Evolutionary conservation across 1,140 invertebrate genomes (phyloP).

Genomic region (Pseudoatta argentina): DNA sequence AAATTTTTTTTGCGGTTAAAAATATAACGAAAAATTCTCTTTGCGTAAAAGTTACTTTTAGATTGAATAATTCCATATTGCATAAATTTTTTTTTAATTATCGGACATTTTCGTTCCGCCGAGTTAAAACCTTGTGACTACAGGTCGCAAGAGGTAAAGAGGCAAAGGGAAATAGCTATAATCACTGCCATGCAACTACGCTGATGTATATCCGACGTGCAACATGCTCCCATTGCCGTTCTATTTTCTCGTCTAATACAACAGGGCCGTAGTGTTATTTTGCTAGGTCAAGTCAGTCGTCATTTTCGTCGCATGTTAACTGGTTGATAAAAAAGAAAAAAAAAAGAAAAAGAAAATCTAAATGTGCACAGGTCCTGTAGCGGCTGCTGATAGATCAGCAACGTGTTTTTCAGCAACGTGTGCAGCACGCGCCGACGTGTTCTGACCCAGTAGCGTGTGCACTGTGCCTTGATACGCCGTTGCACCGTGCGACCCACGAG

Average conservation of each 20-base stretch:
- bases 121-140: slow-evolving; percentile 14
- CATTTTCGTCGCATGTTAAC: slow-evolving; percentile 30
- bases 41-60: neutral
- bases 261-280: slow-evolving; percentile 21
- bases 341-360: neutral
- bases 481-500: slow-evolving; percentile 43
- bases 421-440: slow-evolving; percentile 34
- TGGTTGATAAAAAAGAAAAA: neutral
- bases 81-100: slow-evolving; percentile 27
- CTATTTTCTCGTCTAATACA: slow-evolving; percentile 50
- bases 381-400: slow-evolving; percentile 41
- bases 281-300: neutral
- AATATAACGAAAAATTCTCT: too few relatives aligned
- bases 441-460: slow-evolving; percentile 13
- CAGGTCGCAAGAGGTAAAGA: neutral
- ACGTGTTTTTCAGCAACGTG: slow-evolving; percentile 23
- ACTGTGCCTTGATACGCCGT: slow-evolving; percentile 7
- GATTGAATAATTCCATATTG: slow-evolving; percentile 2
- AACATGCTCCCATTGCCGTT: slow-evolving; percentile 23
- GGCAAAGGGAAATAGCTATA: slow-evolving; percentile 9
- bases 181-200: slow-evolving; percentile 19
- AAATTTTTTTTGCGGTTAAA: too few relatives aligned
- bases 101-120: slow-evolving; percentile 25
- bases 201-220: slow-evolving; percentile 36
- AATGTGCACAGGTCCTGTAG: neutral